Evolutionary conservation across 2,888 invertebrate genomes (phyloP).

Genomic region (Andrena fulva): DNA sequence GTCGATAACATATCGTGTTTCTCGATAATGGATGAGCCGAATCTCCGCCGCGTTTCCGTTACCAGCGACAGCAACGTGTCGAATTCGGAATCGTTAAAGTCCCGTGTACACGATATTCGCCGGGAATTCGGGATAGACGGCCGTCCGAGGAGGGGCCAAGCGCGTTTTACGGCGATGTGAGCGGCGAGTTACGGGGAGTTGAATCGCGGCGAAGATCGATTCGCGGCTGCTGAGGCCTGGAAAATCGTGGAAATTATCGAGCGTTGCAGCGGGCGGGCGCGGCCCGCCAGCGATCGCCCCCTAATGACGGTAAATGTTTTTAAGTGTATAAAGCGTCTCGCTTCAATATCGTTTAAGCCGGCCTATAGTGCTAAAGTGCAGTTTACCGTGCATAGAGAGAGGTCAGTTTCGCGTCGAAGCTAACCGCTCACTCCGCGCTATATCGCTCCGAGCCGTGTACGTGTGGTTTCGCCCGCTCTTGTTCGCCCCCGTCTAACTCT

Average conservation of each 20-base stretch:
- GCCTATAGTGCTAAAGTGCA: constrained; percentile 71
- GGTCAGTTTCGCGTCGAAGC: constrained; percentile 74
- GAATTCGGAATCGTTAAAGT: constrained; percentile 7
- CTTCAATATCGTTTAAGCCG: constrained; percentile 73
- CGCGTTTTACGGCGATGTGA: constrained; percentile 16
- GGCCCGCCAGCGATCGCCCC: constrained; percentile 44
- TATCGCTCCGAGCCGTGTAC: constrained; percentile 32
- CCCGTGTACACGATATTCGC: constrained; percentile 13
- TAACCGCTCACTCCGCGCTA: constrained; percentile 62
- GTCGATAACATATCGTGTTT: neutral
- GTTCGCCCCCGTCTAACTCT: constrained; percentile 49
- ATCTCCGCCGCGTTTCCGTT: constrained; percentile 2
- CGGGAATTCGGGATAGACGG: neutral
- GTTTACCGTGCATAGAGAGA: constrained; percentile 71
- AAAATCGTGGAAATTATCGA: constrained; percentile 28
- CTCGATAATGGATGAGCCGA: constrained; percentile 18
- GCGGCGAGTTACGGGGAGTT: neutral
- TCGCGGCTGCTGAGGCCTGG: neutral
- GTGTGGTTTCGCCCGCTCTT: constrained; percentile 62
- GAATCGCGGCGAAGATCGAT: constrained; percentile 28
- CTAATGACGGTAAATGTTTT: constrained; percentile 70
- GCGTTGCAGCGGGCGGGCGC: constrained; percentile 2
- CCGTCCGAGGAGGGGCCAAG: neutral
- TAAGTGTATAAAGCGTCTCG: constrained; percentile 69
- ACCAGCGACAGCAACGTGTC: constrained; percentile 14